Evolutionary conservation across 2,797 vertebrate genomes (phyloP), one percentile per base, ranked within the genome.

Genomic region (Coranthus polyacanthus): DNA sequence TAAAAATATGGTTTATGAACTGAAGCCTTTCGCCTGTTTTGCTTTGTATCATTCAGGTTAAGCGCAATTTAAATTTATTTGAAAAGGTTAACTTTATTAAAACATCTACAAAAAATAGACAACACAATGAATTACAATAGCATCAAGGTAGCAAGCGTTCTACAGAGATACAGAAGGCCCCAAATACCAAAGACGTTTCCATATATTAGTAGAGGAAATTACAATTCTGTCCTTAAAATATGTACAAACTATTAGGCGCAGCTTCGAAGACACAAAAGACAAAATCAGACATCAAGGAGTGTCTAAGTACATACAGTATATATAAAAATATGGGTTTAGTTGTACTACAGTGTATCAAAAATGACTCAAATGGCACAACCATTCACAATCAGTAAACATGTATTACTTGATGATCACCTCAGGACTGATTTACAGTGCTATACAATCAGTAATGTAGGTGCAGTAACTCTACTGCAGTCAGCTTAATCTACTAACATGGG

Each of bases 191-290:
- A 79, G 75, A 83, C 68, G 82, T 87, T 79, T 94, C 86, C 91
- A 95, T 95, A 96, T 95, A 96, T 95, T 95, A 96, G 92, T 93
- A 91, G 94, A 94, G 91, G 94, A 95, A 95, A 95, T 91, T 92
- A 95, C 93, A 93, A 92, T 93, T 95, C 87, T 94, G 88, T 94
- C 88, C 89, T 89, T 89, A 76, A 85, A 92, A 92, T 96, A 96
- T 96, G 90, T 96, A 97, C 95, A 96, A 75, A 93, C 81, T 83
- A 89, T 88, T 83, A 85, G 87, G 88, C 90, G 80, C 75, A 82
- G 79, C 64, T 78, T 93, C 73, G 83, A 83, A 94, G 90, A 94
- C 79, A 85, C 68, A 72, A 85, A 86, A 85, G 68, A 89, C 72
- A 65, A 92, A 78, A 88, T 70, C 68, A 61, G 72, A 87, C 82